A percentile compares a stretch with the other conserved stretches of the same genome.
phyloP scores from a whole-genome alignment of 2,888 invertebrate genomes.

The Galeruca laticollis region DNA sequence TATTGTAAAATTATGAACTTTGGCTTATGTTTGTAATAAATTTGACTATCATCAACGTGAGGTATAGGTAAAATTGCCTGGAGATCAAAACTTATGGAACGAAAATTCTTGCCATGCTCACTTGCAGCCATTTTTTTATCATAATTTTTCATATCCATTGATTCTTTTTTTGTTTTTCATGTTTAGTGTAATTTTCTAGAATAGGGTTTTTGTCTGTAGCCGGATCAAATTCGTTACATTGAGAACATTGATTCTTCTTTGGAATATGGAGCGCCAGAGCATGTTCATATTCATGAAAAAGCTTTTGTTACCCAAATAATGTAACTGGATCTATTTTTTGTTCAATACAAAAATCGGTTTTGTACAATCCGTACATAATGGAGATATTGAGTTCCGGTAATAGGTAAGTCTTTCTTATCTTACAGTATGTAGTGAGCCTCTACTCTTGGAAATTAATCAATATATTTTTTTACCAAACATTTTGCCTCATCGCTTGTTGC shows the following conservation, averaged over 20 bases:
- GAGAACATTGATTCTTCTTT: too few relatives aligned
- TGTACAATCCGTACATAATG: neutral
- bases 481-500: neutral
- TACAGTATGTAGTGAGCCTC: too few relatives aligned
- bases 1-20: neutral
- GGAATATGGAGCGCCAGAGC: too few relatives aligned
- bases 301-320: neutral
- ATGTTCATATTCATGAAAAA: neutral
- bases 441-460: slow-evolving; percentile 29
- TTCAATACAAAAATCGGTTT: neutral
- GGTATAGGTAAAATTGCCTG: slow-evolving; percentile 16
- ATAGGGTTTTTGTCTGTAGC: too few relatives aligned
- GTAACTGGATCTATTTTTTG: neutral
- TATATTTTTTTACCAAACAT: neutral
- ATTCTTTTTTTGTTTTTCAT: too few relatives aligned
- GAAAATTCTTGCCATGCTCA: slow-evolving; percentile 1
- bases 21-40: too few relatives aligned
- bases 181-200: too few relatives aligned
- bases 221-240: too few relatives aligned
- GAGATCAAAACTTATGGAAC: slow-evolving; percentile 15
- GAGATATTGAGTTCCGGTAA: neutral
- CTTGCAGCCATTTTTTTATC: neutral
- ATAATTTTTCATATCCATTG: slow-evolving; percentile 9
- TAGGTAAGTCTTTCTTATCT: slow-evolving; percentile 11
- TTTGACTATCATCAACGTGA: slow-evolving; percentile 10